Percentiles rank a stretch among this genome's conserved stretches.
Conservation (phyloP, 1,140 invertebrate species). For the Drosophila bifasciata region DNA sequence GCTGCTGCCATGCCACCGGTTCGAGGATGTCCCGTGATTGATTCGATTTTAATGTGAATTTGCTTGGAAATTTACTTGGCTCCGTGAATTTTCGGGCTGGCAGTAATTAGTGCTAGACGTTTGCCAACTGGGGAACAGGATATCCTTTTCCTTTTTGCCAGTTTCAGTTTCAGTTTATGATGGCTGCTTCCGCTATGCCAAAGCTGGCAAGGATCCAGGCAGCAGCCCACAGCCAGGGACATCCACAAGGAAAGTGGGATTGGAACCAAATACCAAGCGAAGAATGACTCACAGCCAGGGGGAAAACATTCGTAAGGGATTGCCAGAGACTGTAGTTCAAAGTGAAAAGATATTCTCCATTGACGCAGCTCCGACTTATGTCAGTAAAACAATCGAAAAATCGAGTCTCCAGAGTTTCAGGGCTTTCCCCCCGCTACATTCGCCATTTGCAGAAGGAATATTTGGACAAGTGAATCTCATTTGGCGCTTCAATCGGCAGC, state of each 20-base stretch:
- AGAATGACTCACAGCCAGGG: too few relatives aligned
- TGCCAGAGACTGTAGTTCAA: too few relatives aligned
- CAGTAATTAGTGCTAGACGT: conserved; percentile 66
- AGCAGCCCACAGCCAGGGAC: too few relatives aligned
- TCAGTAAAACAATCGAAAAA: too few relatives aligned
- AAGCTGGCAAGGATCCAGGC: conserved; percentile 58
- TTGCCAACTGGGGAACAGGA: conserved; percentile 61
- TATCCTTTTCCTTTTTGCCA: conserved; percentile 21
- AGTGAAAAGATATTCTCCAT: too few relatives aligned
- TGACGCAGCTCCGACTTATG: too few relatives aligned
- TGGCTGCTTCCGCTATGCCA: conserved; percentile 42
- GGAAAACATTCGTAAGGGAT: too few relatives aligned
- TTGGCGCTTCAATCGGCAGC: conserved; percentile 18
- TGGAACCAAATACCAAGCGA: too few relatives aligned
- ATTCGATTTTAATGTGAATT: conserved; percentile 74
- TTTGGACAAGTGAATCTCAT: conserved; percentile 12
- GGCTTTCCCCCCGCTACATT: too few relatives aligned
- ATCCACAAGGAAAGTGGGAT: too few relatives aligned
- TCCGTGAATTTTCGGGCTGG: not conserved
- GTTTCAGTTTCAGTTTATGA: conserved; percentile 53
- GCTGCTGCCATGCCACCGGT: conserved; percentile 5
- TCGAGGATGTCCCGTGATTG: conserved; percentile 54
- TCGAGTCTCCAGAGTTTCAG: not conserved
- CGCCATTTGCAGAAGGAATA: too few relatives aligned
- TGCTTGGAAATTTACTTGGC: conserved; percentile 42